Percentiles rank a stretch among this genome's conserved stretches.
phyloP scores from a whole-genome alignment of 1,140 invertebrate species.

The Zaprionus davidi region DNA sequence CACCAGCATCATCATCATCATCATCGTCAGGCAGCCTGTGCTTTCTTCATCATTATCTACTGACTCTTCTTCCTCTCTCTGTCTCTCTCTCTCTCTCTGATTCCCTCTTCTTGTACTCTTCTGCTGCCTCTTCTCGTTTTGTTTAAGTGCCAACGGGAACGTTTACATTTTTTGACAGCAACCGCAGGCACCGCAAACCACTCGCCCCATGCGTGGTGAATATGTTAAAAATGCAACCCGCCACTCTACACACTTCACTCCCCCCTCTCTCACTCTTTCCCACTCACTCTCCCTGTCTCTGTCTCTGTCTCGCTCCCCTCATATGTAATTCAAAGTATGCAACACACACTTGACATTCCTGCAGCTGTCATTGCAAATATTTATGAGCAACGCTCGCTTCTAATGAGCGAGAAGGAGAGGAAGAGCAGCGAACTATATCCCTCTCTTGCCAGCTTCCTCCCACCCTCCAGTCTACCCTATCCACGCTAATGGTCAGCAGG shows the following conservation, averaged over 20 bases:
- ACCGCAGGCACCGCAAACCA: not conserved
- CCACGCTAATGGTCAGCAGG: slow-evolving; percentile 50
- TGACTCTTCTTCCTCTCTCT: not conserved
- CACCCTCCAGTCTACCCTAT: not conserved
- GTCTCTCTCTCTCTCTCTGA: not conserved
- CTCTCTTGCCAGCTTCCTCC: not conserved
- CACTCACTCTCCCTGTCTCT: not conserved
- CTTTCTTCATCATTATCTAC: slow-evolving; percentile 5
- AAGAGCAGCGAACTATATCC: not conserved
- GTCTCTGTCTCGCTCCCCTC: not conserved
- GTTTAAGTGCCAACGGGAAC: slow-evolving; percentile 49
- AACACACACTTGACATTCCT: slow-evolving; percentile 61
- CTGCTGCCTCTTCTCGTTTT: slow-evolving; percentile 31
- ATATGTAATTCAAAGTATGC: slow-evolving; percentile 55
- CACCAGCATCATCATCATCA: slow-evolving; percentile 9
- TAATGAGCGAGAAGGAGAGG: slow-evolving; percentile 33
- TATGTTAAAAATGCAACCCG: slow-evolving; percentile 57
- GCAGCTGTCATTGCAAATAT: slow-evolving; percentile 61
- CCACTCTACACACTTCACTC: not conserved
- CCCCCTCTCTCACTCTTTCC: not conserved
- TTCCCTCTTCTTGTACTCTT: not conserved
- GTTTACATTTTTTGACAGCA: slow-evolving; percentile 57
- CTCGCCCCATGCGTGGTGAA: slow-evolving; percentile 46
- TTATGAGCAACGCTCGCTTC: slow-evolving; percentile 47
- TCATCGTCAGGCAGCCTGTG: not conserved